A percentile compares a stretch with the other conserved stretches of the same genome.
Conservation (phyloP, 2,113 vertebrate genomes). For the Cricetomys ansorgei region DNA sequence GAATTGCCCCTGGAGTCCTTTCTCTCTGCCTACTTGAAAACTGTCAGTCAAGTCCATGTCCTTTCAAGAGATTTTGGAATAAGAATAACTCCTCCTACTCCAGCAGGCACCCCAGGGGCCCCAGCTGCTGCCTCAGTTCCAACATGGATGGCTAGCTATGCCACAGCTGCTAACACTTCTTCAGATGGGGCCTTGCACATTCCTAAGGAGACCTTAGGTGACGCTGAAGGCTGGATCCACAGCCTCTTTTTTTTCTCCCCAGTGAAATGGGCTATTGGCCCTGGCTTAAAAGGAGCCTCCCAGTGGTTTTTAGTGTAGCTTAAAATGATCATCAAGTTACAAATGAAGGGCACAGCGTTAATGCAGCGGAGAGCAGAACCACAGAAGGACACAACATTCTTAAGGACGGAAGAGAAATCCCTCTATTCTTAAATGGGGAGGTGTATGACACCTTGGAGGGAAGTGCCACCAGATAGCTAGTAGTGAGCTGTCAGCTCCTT, state of each 20-base stretch:
- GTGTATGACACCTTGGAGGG: not conserved
- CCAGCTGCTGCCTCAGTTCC: not conserved
- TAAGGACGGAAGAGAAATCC: not conserved
- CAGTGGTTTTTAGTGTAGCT: not conserved
- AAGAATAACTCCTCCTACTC: not conserved
- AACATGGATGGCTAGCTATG: not conserved
- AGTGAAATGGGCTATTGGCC: not conserved
- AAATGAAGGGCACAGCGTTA: not conserved
- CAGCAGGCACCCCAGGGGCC: not conserved
- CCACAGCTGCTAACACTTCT: not conserved
- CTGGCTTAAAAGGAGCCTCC: not conserved
- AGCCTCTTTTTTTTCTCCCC: not conserved
- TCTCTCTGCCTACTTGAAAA: not conserved
- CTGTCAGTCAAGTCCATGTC: not conserved
- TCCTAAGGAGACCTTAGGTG: not conserved
- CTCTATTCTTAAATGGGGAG: not conserved
- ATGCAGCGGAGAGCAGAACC: conserved; percentile 2
- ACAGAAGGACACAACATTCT: not conserved
- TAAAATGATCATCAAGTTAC: not conserved
- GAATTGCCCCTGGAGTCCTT: not conserved
- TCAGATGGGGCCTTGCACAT: not conserved
- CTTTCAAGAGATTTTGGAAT: not conserved
- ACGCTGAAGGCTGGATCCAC: not conserved
- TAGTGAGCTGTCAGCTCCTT: not conserved
- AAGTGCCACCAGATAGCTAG: not conserved